Conservation (phyloP, 64 coral and sea anemone genomes). For the Actinia tenebrosa region DNA sequence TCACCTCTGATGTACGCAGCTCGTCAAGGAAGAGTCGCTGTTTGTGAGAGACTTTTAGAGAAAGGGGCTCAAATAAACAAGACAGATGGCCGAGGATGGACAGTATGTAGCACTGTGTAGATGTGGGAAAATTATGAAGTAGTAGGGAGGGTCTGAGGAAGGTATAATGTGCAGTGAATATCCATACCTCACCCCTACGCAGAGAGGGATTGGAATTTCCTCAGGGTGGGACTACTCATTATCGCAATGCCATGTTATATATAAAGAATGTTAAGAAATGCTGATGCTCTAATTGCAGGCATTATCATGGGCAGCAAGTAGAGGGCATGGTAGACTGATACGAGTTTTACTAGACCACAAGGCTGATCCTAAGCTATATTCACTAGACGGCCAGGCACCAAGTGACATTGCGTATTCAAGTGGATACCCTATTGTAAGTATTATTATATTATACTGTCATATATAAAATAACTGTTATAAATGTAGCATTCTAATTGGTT, state of each 20-base stretch:
- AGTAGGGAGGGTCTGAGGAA: too few species aligned
- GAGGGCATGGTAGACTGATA: constrained; percentile 85
- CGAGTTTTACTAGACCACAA: constrained; percentile 69
- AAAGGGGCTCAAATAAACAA: constrained; percentile 84
- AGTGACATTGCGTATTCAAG: constrained; percentile 88
- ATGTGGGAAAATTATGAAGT: too few species aligned
- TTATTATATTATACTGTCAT: not conserved
- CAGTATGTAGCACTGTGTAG: constrained; percentile 24
- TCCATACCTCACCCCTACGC: too few species aligned
- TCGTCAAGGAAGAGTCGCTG: constrained; percentile 59
- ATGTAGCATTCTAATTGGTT: too few species aligned
- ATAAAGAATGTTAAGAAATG: not conserved
- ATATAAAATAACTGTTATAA: too few species aligned
- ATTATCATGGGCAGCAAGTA: constrained; percentile 70
- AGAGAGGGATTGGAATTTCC: not conserved
- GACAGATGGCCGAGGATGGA: constrained; percentile 87
- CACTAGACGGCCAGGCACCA: constrained; percentile 80
- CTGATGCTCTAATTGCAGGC: constrained; percentile 37
- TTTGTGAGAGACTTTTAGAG: constrained; percentile 71
- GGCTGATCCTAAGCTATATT: constrained; percentile 73
- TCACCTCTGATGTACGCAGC: constrained; percentile 94
- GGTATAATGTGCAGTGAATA: too few species aligned
- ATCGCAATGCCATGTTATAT: too few species aligned
- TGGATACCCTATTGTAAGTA: constrained; percentile 71
- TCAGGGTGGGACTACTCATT: too few species aligned